A percentile compares a stretch with the other conserved stretches of the same genome.
Conservation (phyloP, 2,888 invertebrate species). For the Hoplodrina blanda region DNA sequence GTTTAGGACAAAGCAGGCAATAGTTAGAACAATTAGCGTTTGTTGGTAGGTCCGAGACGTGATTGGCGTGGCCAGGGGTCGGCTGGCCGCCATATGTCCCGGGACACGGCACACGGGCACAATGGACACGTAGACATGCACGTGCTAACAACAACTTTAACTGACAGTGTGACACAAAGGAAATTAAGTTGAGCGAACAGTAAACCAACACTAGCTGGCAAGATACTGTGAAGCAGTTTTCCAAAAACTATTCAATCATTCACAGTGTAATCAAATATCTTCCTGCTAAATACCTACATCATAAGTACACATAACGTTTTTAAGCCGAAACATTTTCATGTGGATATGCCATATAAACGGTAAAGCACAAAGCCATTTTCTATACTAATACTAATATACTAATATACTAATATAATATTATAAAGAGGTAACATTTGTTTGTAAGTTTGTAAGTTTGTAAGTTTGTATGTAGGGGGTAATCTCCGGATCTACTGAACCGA, state of each 20-base stretch:
- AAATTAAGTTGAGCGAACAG: conserved; percentile 7
- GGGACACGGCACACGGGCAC: conserved; percentile 36
- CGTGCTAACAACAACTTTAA: conserved; percentile 25
- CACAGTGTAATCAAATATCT: too few relatives aligned
- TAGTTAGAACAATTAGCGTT: conserved; percentile 75
- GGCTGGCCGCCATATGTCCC: conserved; percentile 74
- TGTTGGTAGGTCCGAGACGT: conserved; percentile 75
- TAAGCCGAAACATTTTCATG: too few relatives aligned
- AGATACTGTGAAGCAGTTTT: neutral
- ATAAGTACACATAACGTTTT: neutral
- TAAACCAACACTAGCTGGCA: neutral
- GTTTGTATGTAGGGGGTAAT: too few relatives aligned
- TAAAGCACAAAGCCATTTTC: too few relatives aligned
- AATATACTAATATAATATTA: too few relatives aligned
- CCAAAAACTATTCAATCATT: neutral
- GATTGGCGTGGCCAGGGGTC: conserved; percentile 62
- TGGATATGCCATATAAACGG: neutral
- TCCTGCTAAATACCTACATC: too few relatives aligned
- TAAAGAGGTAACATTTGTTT: too few relatives aligned
- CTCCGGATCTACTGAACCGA: too few relatives aligned
- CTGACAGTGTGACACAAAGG: neutral
- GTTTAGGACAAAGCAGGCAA: conserved; percentile 71
- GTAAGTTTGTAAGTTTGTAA: too few relatives aligned
- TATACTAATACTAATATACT: too few relatives aligned
- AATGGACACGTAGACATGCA: conserved; percentile 42